Base-by-base conservation (phyloP, 2,888 invertebrate genomes). In the Protophormia terraenovae region DNA sequence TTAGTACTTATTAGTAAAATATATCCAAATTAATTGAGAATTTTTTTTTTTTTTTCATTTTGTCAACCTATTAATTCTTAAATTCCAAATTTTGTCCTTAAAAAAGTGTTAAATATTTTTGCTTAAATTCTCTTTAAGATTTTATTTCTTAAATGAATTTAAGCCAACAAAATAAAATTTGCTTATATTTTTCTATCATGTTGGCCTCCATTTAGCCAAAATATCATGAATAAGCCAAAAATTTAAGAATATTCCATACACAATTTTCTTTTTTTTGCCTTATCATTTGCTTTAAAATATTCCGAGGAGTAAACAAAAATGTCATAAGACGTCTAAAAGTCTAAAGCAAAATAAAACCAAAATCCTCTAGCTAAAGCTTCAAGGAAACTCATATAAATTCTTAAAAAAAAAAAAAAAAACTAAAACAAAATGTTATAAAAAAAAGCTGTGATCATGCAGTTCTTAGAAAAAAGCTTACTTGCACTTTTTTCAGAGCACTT, bases 281-380 rank as follows among this genome's bases (percentile, higher is more conserved):
- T 83, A 69, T 79, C 83, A 83, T 77, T 64, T 62, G 24, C 45
- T 19, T 22, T 60, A 73, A 69, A 19, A 75, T 67, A 72, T 67
- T 67, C 66, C 41, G 50, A 77, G 66, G 66, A 77, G 66, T 50
- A 60, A 60, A 78, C 69, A 60, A 27, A 82, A 82, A 75, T 82
- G 85, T 85, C 85, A 79, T 79, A 82, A 78, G 85, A 82, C 85
- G 85, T 85, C 85, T 82, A 22, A 69, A 78, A 82, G 85, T 85
- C 85, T 85, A 50, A 47, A 64, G 45, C 41, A 71, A 55, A 71
- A 45, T 66, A 50, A 10, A 50, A 50, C 7, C 1, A 53, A 71
- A 76, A 69, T 77, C 69, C 76, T 81, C 60, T 69, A 53, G 71
- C 76, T 64, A 62, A 45, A 45, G 19, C 38, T 71, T n/a, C 7